Evolutionary conservation across 1,140 invertebrate genomes (phyloP).

Genomic region (Gonioctena quinquepunctata): DNA sequence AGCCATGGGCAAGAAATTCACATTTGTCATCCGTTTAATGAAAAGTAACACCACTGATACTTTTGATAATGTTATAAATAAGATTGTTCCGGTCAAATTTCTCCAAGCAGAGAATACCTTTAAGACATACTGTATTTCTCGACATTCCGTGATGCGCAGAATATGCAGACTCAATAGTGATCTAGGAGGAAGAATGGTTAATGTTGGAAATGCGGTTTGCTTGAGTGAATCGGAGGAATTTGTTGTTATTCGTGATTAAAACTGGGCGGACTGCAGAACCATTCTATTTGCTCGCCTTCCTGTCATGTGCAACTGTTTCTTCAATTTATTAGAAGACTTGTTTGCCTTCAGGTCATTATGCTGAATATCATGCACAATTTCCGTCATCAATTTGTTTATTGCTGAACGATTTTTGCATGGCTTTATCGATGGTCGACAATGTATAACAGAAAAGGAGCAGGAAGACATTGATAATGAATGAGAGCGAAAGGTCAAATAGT

Average conservation of each 20-base stretch:
- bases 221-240: constrained; percentile 43
- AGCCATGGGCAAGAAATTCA: no score
- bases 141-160: neutral
- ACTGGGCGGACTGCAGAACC: constrained; percentile 42
- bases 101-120: no score
- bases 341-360: constrained; percentile 6
- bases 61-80: no score
- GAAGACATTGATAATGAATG: neutral
- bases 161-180: constrained; percentile 2
- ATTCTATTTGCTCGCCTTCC: constrained; percentile 42
- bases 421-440: neutral
- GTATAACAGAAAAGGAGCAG: neutral
- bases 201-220: constrained; percentile 27
- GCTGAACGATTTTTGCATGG: neutral
- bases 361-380: constrained; percentile 6
- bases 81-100: no score
- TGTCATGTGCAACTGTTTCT: constrained; percentile 44
- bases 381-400: constrained; percentile 16
- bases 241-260: constrained; percentile 44
- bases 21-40: no score
- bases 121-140: neutral
- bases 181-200: constrained; percentile 16
- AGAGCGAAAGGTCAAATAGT: neutral
- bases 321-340: constrained; percentile 33
- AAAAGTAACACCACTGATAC: no score